phyloP scores from a whole-genome alignment of 2,888 invertebrate genomes.

The Myopa testacea region DNA sequence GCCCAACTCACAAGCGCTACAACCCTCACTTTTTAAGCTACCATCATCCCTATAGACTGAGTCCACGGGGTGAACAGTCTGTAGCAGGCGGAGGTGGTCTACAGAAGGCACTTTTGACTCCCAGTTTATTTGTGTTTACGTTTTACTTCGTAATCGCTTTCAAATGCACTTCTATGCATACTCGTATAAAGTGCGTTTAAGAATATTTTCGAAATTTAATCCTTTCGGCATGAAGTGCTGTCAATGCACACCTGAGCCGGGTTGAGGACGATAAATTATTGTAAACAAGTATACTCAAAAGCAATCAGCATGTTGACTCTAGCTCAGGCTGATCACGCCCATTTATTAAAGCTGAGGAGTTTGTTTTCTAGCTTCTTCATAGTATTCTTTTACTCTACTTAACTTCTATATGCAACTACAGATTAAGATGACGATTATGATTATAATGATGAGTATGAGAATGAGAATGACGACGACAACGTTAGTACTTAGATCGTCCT shows the following conservation, averaged over 20 bases:
- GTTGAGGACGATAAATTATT: background rate
- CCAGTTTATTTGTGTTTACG: constrained; percentile 10
- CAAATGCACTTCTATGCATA: background rate
- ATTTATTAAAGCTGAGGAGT: background rate
- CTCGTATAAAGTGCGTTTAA: background rate
- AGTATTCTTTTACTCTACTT: background rate
- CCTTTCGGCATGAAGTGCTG: constrained; percentile 59
- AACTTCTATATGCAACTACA: background rate
- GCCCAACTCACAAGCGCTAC: background rate
- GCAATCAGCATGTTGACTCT: too few species aligned
- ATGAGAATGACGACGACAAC: too few species aligned
- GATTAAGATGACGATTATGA: too few species aligned
- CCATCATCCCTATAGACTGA: background rate
- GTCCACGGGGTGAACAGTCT: background rate
- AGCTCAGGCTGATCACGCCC: too few species aligned
- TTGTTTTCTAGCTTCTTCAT: background rate
- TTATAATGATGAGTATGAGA: too few species aligned
- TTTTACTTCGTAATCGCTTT: background rate
- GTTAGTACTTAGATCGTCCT: background rate
- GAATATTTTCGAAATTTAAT: constrained; percentile 53
- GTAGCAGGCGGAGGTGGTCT: too few species aligned
- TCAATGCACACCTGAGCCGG: constrained; percentile 58
- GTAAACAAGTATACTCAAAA: too few species aligned
- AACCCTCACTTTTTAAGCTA: background rate
- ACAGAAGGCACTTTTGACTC: too few species aligned